Conservation (phyloP, 2,888 invertebrate species). For the Ferdinandea cuprea region DNA sequence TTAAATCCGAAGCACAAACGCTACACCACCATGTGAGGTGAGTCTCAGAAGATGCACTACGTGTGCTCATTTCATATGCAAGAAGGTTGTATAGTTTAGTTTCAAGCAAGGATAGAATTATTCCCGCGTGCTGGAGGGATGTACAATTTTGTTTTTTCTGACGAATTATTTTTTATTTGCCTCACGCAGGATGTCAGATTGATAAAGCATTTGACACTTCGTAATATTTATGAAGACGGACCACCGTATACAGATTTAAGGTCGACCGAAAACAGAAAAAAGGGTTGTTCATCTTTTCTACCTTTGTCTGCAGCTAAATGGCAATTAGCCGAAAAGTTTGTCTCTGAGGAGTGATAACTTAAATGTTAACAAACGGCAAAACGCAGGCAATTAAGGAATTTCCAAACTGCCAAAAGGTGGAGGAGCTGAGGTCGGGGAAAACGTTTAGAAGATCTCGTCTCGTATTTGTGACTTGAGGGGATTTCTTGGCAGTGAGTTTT, state of each 20-base stretch:
- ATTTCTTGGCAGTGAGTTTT: slow-evolving; percentile 35
- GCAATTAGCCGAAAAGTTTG: slow-evolving; percentile 76
- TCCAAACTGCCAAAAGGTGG: slow-evolving; percentile 39
- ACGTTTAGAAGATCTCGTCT: not conserved
- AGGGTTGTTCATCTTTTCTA: slow-evolving; percentile 10
- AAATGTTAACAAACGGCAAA: slow-evolving; percentile 72
- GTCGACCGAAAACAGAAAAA: slow-evolving; percentile 12
- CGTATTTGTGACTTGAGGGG: slow-evolving; percentile 48
- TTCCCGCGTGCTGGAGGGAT: slow-evolving; percentile 36
- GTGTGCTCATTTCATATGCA: slow-evolving; percentile 68
- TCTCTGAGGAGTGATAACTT: slow-evolving; percentile 76
- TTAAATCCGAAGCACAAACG: slow-evolving; percentile 34
- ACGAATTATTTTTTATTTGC: slow-evolving; percentile 54
- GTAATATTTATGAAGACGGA: slow-evolving; percentile 66
- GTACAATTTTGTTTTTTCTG: slow-evolving; percentile 54
- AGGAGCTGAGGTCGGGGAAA: too few species aligned
- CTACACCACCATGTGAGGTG: slow-evolving; percentile 6
- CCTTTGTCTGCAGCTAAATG: slow-evolving; percentile 53
- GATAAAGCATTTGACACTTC: slow-evolving; percentile 63
- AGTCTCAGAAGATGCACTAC: slow-evolving; percentile 42
- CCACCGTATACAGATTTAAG: slow-evolving; percentile 46
- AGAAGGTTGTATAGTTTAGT: too few species aligned
- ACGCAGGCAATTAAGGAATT: slow-evolving; percentile 75
- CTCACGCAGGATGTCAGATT: slow-evolving; percentile 53
- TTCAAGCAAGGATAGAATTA: slow-evolving; percentile 22